Conservation (phyloP, 2,888 invertebrate genomes). For the Drosophila villosipedis region DNA sequence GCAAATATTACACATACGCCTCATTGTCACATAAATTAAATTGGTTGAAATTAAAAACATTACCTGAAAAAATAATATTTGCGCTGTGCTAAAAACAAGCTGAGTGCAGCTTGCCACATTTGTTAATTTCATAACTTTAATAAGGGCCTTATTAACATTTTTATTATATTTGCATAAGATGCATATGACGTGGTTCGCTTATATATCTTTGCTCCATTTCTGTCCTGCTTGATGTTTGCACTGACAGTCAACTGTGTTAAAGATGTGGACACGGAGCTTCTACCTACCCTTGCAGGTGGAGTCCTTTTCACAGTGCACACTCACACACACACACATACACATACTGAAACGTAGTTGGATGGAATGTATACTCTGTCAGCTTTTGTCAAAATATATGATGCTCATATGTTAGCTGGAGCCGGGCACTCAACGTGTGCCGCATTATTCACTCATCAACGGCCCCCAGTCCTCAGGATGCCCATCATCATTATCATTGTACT, state of each 20-base stretch:
- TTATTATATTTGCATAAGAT: conserved; percentile 35
- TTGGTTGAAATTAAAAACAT: conserved; percentile 30
- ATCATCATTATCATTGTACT: conserved; percentile 74
- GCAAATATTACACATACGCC: conserved; percentile 47
- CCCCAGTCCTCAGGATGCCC: conserved; percentile 62
- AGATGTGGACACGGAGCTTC: conserved; percentile 47
- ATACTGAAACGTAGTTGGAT: conserved; percentile 8
- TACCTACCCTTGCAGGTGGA: conserved; percentile 26
- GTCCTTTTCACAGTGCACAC: conserved; percentile 40
- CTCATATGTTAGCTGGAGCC: conserved; percentile 69
- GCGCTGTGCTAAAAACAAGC: conserved; percentile 26
- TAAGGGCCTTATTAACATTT: conserved; percentile 63
- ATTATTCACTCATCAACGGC: conserved; percentile 74
- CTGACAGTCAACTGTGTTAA: conserved; percentile 61
- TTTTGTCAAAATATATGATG: conserved; percentile 75
- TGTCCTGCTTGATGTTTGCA: conserved; percentile 43
- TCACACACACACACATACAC: conserved; percentile 12
- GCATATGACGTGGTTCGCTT: conserved; percentile 6
- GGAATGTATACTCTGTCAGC: conserved; percentile 40
- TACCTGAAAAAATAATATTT: conserved; percentile 48
- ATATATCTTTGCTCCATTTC: conserved; percentile 15
- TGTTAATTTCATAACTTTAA: conserved; percentile 58
- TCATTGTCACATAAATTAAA: conserved; percentile 39
- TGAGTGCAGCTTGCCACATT: conserved; percentile 18
- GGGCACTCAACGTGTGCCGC: conserved; percentile 74